A percentile compares a stretch with the other conserved stretches of the same genome.
These are phyloP conservation scores for Platypus cylindrus DNA, from an alignment of 2,888 invertebrate species.

Conservation along the genomic window DNA sequence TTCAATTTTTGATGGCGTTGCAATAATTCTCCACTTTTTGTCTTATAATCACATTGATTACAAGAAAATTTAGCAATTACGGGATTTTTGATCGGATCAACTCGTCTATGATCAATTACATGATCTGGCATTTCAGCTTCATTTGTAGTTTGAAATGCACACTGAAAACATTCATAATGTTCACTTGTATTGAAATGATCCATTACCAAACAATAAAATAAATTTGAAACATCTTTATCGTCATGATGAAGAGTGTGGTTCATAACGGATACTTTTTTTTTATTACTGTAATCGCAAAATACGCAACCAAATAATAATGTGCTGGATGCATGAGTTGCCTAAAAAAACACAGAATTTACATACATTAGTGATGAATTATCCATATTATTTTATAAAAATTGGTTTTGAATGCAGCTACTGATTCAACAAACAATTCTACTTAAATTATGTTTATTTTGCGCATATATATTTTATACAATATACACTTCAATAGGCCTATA, in stretches of 20 bases:
- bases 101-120: conserved; percentile 9
- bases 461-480: not conserved
- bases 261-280: conserved; percentile 10
- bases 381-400: no score
- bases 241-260: conserved; percentile 10
- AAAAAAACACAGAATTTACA: not conserved
- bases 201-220: conserved; percentile 11
- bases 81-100: conserved; percentile 6
- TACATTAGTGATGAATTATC: no score
- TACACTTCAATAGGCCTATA: no score
- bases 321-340: conserved; percentile 1
- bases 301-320: conserved; percentile 9
- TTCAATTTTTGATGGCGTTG: conserved; percentile 7
- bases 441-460: not conserved
- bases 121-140: conserved; percentile 11
- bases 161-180: conserved; percentile 13
- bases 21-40: conserved; percentile 9
- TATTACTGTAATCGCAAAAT: conserved; percentile 9
- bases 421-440: not conserved
- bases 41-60: conserved; percentile 8
- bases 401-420: not conserved
- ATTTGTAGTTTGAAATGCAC: conserved; percentile 8
- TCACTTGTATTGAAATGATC: conserved; percentile 5
- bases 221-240: conserved; percentile 9
- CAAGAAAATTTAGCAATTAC: conserved; percentile 8